Conservation (phyloP, 1,140 invertebrate species). For the Bilobella aurantiaca region DNA sequence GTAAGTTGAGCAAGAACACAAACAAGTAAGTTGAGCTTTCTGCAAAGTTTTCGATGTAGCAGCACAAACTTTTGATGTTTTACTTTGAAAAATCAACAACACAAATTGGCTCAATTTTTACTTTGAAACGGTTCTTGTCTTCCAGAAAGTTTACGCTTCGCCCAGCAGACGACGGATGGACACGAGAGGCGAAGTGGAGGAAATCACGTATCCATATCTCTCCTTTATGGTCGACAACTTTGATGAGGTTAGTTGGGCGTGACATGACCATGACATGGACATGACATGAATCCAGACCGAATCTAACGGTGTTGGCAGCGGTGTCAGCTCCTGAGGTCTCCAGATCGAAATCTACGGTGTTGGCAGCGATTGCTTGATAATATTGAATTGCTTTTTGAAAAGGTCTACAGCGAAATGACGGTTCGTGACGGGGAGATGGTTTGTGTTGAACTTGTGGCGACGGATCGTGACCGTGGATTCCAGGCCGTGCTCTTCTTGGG, state of each 20-base stretch:
- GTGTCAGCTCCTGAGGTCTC: no score
- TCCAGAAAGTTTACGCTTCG: constrained; percentile 80
- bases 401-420: constrained; percentile 88
- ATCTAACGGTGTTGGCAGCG: no score
- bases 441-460: constrained; percentile 90
- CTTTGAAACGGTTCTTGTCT: constrained; percentile 16
- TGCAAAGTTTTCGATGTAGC: no score
- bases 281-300: no score
- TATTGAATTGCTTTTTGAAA: constrained; percentile 18
- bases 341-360: no score
- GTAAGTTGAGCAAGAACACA: no score
- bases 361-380: no score
- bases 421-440: constrained; percentile 97
- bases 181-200: constrained; percentile 92
- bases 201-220: constrained; percentile 97
- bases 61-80: no score
- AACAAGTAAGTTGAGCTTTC: no score
- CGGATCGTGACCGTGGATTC: constrained; percentile 66
- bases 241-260: constrained; percentile 64
- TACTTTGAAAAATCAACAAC: no score
- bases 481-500: constrained; percentile 92
- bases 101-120: neutral
- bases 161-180: constrained; percentile 94
- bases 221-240: constrained; percentile 99
- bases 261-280: no score